Conservation (phyloP, 2,113 vertebrate species). For the Indicator maculatus region DNA sequence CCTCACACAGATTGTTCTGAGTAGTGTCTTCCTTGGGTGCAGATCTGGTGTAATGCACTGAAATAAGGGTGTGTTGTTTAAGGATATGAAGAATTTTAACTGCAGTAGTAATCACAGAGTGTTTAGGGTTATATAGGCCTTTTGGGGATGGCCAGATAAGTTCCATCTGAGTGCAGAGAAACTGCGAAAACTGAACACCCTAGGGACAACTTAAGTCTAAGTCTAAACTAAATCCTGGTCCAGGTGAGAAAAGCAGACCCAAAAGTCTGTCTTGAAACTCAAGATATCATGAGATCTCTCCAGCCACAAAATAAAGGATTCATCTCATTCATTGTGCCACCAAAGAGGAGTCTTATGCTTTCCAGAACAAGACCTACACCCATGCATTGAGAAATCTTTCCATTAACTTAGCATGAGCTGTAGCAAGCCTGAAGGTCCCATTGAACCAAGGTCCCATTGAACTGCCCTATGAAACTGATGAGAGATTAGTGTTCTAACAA, state of each 20-base stretch:
- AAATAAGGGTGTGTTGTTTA: background rate
- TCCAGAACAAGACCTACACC: background rate
- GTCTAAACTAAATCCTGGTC: background rate
- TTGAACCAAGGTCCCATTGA: background rate
- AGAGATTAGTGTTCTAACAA: background rate
- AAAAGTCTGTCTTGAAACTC: background rate
- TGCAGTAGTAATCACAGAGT: background rate
- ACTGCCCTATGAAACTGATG: constrained; percentile 5
- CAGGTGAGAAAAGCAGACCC: background rate
- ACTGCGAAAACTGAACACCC: background rate
- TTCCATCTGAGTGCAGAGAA: background rate
- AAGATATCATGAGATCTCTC: background rate
- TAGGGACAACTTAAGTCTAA: background rate
- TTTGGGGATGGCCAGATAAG: background rate
- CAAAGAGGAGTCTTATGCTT: background rate
- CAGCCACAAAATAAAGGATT: background rate
- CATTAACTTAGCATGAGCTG: background rate
- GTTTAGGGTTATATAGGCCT: background rate
- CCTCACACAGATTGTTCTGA: background rate
- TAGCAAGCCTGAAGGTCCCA: background rate
- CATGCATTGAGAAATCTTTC: background rate
- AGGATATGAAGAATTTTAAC: background rate
- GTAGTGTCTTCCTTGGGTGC: background rate
- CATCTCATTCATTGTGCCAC: background rate
- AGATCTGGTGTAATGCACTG: background rate